Conservation (phyloP, 2,888 invertebrate species). For the Hypomecis atomaria region DNA sequence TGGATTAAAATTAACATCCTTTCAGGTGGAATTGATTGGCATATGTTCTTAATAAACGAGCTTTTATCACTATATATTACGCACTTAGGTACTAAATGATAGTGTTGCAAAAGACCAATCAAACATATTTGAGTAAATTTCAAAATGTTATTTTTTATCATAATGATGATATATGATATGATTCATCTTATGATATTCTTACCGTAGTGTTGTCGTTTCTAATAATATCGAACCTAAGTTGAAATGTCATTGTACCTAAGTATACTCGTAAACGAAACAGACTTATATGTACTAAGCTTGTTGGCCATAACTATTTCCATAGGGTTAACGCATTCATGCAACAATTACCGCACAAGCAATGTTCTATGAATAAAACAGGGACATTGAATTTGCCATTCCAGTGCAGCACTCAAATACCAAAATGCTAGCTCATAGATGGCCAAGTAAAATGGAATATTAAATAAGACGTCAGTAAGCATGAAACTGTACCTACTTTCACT, state of each 20-base stretch:
- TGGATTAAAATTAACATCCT: constrained; percentile 1
- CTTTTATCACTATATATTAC: no score
- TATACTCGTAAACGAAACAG: no score
- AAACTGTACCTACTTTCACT: constrained; percentile 66
- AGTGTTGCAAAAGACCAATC: no score
- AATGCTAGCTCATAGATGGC: constrained; percentile 50
- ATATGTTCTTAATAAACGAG: not conserved
- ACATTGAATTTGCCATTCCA: constrained; percentile 28
- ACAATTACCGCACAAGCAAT: constrained; percentile 13
- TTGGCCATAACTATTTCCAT: not conserved
- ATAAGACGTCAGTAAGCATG: constrained; percentile 71
- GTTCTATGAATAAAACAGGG: constrained; percentile 21
- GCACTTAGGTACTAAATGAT: no score
- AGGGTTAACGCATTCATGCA: constrained; percentile 22
- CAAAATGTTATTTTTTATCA: no score
- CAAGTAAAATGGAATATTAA: constrained; percentile 70
- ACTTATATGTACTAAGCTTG: no score
- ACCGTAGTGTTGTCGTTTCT: no score
- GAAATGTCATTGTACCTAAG: no score
- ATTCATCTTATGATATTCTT: no score
- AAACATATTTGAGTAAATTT: no score
- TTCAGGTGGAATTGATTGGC: not conserved
- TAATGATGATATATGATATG: no score
- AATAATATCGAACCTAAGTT: no score
- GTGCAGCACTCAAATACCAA: constrained; percentile 29